Percentiles rank a stretch among this genome's conserved stretches.
These are phyloP conservation scores for Onychorhynchus coronatus DNA, from an alignment of 2,113 vertebrate species.

Conservation along the genomic window DNA sequence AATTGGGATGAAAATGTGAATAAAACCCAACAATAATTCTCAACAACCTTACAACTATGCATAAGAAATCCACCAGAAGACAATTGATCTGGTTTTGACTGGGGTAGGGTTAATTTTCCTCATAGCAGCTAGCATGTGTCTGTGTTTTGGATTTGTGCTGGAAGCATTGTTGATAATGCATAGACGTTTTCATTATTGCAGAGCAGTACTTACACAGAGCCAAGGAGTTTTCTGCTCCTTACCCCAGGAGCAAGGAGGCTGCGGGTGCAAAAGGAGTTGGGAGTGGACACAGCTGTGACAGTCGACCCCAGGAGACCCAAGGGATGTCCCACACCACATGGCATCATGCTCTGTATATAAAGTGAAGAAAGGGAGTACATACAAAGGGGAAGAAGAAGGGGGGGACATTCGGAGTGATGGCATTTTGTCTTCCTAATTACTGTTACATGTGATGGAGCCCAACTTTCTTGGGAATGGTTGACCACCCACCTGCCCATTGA, in stretches of 20 bases:
- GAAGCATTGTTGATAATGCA: not conserved
- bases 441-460: not conserved
- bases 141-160: not conserved
- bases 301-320: too few species aligned
- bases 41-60: not conserved
- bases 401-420: not conserved
- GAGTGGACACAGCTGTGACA: not conserved
- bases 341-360: not conserved
- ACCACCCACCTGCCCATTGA: not conserved
- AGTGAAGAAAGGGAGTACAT: not conserved
- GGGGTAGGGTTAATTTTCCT: not conserved
- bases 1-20: not conserved
- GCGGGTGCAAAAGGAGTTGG: not conserved
- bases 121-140: not conserved
- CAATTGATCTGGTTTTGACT: not conserved
- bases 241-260: rapidly evolving
- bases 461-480: not conserved
- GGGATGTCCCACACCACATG: not conserved
- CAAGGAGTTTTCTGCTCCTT: not conserved
- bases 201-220: not conserved
- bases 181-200: not conserved
- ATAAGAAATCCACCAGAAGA: not conserved
- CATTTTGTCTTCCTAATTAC: not conserved
- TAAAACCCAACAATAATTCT: not conserved
- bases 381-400: not conserved